Base-by-base conservation (phyloP, 2,113 vertebrate genomes). In the Tretioscincus oriximinensis region DNA sequence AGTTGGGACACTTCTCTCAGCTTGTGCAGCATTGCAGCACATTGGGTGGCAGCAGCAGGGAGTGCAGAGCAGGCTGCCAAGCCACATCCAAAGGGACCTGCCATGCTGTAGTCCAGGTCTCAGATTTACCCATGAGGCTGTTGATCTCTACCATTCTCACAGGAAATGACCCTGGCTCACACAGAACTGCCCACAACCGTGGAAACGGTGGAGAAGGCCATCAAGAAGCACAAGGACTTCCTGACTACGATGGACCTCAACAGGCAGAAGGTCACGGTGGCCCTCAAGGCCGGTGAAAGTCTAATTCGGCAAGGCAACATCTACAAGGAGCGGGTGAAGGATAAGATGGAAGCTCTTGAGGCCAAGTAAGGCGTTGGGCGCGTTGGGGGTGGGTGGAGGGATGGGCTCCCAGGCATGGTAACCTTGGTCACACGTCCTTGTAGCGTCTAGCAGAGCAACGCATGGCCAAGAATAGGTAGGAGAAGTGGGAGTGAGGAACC, bases 161-260 rank as follows among this genome's bases (percentile, higher is more conserved):
- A 99, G 98, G 97, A 98, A 90, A 91, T 95, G 1, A 89, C 93
- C 0, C 85, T 99, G 47, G 95, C 93, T 1, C 94, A 95, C 0
- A 93, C 95, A 2, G 96, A 98, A 91, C 92, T 98, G 22, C 97
- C 97, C 0, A 90, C 92, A 68, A 95, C 97, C 0, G 95, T 98
- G 93, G 96, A 97, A 61, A 95, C 95, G 0, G 97, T 96, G 0
- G 95, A 93, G 81, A 95, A 93, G 0, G 96, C 97, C 0, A 93
- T 99, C 66, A 97, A 96, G 90, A 94, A 93, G 87, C 98, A 99
- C 93, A 94, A 95, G 73, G 97, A 98, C 88, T 98, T 99, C 90
- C 94, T 93, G 90, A 97, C 96, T 85, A 97, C 96, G 7, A 96
- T 99, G 97, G 97, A 98, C 84, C 94, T 99, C 72, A 96, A 96